Percentiles rank a stretch among this genome's conserved stretches.
These are phyloP conservation scores for Bruchidius siliquastri DNA, from an alignment of 2,888 invertebrate species.

Conservation along the genomic window DNA sequence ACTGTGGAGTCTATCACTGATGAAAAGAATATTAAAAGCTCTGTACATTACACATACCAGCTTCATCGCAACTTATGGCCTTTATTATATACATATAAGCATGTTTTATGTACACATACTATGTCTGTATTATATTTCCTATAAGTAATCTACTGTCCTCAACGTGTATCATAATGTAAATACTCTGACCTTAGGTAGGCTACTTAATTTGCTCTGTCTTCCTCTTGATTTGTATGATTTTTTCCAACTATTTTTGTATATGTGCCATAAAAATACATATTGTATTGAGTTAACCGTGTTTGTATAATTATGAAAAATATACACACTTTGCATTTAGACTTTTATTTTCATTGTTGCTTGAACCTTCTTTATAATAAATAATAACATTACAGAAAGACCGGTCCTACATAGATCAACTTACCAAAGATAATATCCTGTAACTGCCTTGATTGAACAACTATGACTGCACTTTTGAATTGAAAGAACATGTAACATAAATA, in stretches of 20 bases:
- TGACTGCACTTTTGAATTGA: too few species aligned
- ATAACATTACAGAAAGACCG: too few species aligned
- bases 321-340: background rate
- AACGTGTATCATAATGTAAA: background rate
- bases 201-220: background rate
- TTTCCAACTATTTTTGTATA: background rate
- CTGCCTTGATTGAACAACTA: too few species aligned
- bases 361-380: too few species aligned
- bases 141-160: background rate
- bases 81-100: background rate
- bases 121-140: background rate
- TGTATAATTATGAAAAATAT: background rate
- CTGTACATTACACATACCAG: background rate
- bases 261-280: background rate
- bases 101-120: background rate
- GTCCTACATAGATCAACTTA: too few species aligned
- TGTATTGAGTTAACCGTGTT: background rate
- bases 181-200: background rate
- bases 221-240: background rate
- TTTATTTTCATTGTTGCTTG: background rate
- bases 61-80: background rate
- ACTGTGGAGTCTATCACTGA: background rate
- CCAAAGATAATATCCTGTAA: too few species aligned
- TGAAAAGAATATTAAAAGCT: background rate
- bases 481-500: too few species aligned